Conservation (phyloP, 1,140 invertebrate species). For the Ips nitidus region DNA sequence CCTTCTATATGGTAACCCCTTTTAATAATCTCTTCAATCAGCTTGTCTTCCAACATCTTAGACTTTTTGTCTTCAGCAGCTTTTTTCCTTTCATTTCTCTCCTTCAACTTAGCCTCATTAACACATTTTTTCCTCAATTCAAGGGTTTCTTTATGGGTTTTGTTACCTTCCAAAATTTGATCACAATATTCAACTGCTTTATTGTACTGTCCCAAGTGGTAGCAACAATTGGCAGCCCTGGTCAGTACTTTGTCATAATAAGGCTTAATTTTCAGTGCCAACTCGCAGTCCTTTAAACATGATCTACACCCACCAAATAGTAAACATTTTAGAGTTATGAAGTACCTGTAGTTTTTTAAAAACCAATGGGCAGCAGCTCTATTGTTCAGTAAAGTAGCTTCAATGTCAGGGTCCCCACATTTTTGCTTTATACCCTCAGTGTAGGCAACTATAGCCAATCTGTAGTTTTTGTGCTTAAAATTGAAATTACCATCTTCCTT, state of each 20-base stretch:
- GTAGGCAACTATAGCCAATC: constrained; percentile 70
- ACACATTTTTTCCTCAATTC: constrained; percentile 63
- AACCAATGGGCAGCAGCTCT: constrained; percentile 86
- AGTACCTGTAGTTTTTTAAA: constrained; percentile 79
- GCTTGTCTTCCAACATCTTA: constrained; percentile 58
- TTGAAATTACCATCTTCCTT: constrained; percentile 97
- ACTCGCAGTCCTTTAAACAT: constrained; percentile 72
- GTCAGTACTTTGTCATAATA: constrained; percentile 78
- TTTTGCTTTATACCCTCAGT: constrained; percentile 83
- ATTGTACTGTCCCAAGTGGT: constrained; percentile 69
- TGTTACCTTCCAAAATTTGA: constrained; percentile 60
- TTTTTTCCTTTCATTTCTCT: constrained; percentile 64
- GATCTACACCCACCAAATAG: constrained; percentile 55
- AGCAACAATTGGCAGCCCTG: constrained; percentile 74
- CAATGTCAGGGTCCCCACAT: constrained; percentile 71
- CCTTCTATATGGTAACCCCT: constrained; percentile 57
- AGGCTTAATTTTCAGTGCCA: constrained; percentile 75
- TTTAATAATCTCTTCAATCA: constrained; percentile 59
- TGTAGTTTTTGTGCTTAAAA: constrained; percentile 94
- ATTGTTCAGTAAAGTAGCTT: constrained; percentile 88
- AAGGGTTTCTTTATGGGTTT: constrained; percentile 60
- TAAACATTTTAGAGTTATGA: constrained; percentile 25
- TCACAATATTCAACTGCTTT: constrained; percentile 75
- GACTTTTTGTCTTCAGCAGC: constrained; percentile 57
- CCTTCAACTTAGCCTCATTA: constrained; percentile 59